Evolutionary conservation across 2,113 vertebrate genomes (phyloP).

Genomic region (Rhizomys pruinosus): DNA sequence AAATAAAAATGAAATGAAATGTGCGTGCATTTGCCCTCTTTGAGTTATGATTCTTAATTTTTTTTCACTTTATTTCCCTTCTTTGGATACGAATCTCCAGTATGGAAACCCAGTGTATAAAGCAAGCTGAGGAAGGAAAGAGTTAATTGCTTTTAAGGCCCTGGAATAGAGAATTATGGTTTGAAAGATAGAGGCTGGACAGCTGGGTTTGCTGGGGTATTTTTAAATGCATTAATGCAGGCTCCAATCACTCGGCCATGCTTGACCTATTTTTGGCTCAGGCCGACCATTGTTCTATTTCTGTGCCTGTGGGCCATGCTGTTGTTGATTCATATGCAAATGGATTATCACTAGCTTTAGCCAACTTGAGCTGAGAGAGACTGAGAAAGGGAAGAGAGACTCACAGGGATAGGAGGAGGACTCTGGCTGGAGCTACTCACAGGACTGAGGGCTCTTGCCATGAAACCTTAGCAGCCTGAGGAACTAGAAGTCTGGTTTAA

Average conservation of each 20-base stretch:
- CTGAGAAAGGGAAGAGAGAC: conserved; percentile 71
- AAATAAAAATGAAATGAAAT: conserved; percentile 76
- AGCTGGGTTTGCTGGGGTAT: conserved; percentile 99
- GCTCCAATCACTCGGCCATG: conserved; percentile 97
- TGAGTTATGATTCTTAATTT: conserved; percentile 74
- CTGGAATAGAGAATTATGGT: conserved; percentile 83
- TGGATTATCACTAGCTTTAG: conserved; percentile 90
- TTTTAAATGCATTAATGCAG: conserved; percentile 99
- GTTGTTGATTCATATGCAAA: conserved; percentile 99
- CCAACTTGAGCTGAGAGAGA: conserved; percentile 85
- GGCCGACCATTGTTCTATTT: conserved; percentile 99
- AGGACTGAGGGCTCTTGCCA: conserved; percentile 64
- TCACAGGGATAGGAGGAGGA: conserved; percentile 68
- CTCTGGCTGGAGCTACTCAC: conserved; percentile 69
- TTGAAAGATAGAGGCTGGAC: conserved; percentile 93
- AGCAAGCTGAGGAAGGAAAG: conserved; percentile 76
- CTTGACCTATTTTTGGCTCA: conserved; percentile 99
- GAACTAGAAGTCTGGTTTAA: conserved; percentile 73
- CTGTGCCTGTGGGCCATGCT: conserved; percentile 96
- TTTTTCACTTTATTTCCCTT: conserved; percentile 32
- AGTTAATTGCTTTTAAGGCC: conserved; percentile 82
- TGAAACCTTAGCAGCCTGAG: conserved; percentile 65
- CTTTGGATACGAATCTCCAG: conserved; percentile 47
- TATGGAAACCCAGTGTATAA: conserved; percentile 47
- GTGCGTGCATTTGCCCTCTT: conserved; percentile 77